Evolutionary conservation across 2,797 vertebrate genomes (phyloP).

Genomic region (Epinephelus malabaricus): DNA sequence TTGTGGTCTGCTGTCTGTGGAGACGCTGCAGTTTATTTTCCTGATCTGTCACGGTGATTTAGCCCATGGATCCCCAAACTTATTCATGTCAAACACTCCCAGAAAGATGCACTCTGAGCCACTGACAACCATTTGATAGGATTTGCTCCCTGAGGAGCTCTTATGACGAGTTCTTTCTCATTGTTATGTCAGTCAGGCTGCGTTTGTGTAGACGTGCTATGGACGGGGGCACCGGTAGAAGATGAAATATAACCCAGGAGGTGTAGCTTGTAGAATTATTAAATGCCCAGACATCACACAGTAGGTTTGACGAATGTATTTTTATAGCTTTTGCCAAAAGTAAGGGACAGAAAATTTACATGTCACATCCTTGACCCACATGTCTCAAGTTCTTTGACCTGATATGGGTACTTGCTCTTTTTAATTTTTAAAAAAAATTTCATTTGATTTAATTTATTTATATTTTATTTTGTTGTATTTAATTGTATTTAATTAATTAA

Average conservation of each 20-base stretch:
- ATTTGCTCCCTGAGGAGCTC: background rate
- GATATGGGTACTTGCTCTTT: no score
- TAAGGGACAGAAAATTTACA: no score
- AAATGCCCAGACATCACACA: background rate
- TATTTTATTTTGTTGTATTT: no score
- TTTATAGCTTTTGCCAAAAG: no score
- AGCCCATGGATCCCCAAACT: background rate
- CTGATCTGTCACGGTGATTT: background rate
- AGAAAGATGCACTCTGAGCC: background rate
- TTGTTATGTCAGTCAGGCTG: conserved; percentile 4
- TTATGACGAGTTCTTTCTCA: background rate
- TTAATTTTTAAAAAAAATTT: no score
- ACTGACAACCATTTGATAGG: background rate
- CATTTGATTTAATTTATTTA: no score
- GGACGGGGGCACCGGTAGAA: background rate
- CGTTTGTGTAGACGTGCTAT: background rate
- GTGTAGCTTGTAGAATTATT: background rate
- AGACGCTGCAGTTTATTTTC: background rate
- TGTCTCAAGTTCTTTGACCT: no score
- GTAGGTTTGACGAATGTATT: background rate
- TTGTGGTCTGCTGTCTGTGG: background rate
- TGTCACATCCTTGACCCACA: no score
- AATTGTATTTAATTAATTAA: no score
- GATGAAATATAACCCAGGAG: background rate
- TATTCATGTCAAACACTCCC: background rate